These are phyloP conservation scores for Myotis lucifugus DNA, from an alignment of 2,113 vertebrate species.

Conservation along the genomic window DNA sequence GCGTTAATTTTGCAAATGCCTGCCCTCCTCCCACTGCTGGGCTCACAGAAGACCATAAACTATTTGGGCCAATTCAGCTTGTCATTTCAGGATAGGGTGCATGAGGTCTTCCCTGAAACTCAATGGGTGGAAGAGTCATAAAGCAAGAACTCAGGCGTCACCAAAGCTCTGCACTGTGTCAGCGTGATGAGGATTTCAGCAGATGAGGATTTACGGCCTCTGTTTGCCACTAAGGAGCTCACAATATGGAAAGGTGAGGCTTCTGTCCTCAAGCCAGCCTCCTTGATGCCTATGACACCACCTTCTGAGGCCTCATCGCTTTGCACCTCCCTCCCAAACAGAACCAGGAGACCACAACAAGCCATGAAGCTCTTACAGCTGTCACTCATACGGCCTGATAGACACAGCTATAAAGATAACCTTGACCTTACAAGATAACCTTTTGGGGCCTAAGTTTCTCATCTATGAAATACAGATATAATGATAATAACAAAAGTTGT, in stretches of 20 bases:
- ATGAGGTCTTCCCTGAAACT: background rate
- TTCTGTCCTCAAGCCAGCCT: background rate
- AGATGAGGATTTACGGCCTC: background rate
- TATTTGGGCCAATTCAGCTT: background rate
- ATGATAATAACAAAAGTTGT: background rate
- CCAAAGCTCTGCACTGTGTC: background rate
- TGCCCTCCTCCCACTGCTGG: background rate
- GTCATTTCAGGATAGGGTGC: constrained; percentile 9
- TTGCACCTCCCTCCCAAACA: background rate
- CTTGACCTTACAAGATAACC: background rate
- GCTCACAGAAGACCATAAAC: background rate
- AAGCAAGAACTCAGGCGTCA: constrained; percentile 20
- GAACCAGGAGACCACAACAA: background rate
- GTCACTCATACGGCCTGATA: background rate
- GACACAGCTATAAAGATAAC: background rate
- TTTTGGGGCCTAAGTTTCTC: background rate
- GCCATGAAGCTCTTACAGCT: background rate
- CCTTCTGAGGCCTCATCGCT: background rate
- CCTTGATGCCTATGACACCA: background rate
- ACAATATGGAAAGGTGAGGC: background rate
- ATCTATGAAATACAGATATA: background rate
- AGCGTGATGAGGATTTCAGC: background rate
- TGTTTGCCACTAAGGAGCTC: background rate
- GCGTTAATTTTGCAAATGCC: background rate
- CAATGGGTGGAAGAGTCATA: background rate